These are phyloP conservation scores for Acrocyrtus sp. DNA, from an alignment of 2,888 invertebrate species.

Conservation along the genomic window DNA sequence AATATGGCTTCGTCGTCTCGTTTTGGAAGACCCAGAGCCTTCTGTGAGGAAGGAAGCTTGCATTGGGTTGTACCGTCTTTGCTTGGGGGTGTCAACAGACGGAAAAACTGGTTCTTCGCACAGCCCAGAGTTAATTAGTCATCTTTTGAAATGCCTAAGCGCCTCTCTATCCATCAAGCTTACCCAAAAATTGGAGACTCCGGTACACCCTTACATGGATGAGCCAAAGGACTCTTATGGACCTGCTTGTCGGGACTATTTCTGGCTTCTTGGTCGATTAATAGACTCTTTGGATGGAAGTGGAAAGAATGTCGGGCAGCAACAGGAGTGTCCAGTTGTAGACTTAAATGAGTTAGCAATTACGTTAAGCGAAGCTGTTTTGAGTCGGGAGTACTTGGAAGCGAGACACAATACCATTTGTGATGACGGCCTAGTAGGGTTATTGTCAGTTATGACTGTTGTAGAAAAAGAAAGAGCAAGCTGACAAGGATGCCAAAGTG, in stretches of 20 bases:
- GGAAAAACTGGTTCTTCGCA: conserved; percentile 66
- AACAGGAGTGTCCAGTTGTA: too few relatives aligned
- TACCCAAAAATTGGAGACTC: conserved; percentile 66
- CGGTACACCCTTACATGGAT: conserved; percentile 67
- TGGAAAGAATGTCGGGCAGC: too few relatives aligned
- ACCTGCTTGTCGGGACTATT: conserved; percentile 93
- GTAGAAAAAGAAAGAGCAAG: conserved; percentile 66
- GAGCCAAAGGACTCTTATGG: conserved; percentile 95
- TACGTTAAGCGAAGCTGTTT: conserved; percentile 79
- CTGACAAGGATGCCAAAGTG: conserved; percentile 21
- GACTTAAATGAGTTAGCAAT: conserved; percentile 77
- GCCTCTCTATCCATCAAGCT: conserved; percentile 88
- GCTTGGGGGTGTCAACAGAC: conserved; percentile 72
- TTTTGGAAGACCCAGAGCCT: conserved; percentile 93
- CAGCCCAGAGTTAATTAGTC: conserved; percentile 77
- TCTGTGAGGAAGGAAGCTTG: conserved; percentile 91
- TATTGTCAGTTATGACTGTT: conserved; percentile 87
- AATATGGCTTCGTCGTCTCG: conserved; percentile 83
- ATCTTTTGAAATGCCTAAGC: conserved; percentile 82
- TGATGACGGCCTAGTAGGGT: conserved; percentile 90
- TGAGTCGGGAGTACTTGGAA: conserved; percentile 84
- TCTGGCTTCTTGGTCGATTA: conserved; percentile 89
- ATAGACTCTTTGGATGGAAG: conserved; percentile 87
- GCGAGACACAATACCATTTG: conserved; percentile 82
- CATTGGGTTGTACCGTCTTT: conserved; percentile 89